Conservation (phyloP, 2,888 invertebrate genomes). For the Spialia ferax region DNA sequence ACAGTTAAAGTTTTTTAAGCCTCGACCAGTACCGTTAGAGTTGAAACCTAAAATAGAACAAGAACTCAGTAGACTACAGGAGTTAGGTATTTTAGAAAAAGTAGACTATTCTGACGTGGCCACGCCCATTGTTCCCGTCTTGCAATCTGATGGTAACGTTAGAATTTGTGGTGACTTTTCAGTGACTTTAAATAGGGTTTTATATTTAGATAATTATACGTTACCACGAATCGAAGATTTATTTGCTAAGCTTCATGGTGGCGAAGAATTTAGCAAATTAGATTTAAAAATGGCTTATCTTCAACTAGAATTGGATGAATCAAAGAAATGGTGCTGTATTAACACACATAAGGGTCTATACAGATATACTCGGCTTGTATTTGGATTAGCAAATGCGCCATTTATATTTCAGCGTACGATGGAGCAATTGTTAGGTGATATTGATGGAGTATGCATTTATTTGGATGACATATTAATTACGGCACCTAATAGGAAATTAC, state of each 20-base stretch:
- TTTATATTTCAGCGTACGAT: constrained; percentile 47
- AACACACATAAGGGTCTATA: constrained; percentile 41
- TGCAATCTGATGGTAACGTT: constrained; percentile 38
- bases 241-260: constrained; percentile 46
- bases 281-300: constrained; percentile 45
- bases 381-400: constrained; percentile 44
- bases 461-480: constrained; percentile 15
- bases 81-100: constrained; percentile 42
- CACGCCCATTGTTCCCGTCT: constrained; percentile 42
- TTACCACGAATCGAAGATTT: constrained; percentile 50
- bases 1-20: constrained; percentile 41
- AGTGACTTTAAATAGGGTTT: constrained; percentile 41
- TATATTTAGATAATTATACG: constrained; percentile 43
- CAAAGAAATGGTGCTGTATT: constrained; percentile 24
- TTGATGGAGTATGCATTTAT: constrained; percentile 9
- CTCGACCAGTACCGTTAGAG: constrained; percentile 40
- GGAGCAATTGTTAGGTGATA: constrained; percentile 36
- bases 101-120: constrained; percentile 39
- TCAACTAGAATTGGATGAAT: constrained; percentile 39
- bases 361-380: constrained; percentile 41
- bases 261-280: constrained; percentile 45
- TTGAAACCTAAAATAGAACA: constrained; percentile 43
- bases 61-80: constrained; percentile 38
- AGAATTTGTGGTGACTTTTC: constrained; percentile 44
- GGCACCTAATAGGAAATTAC: constrained; percentile 1